Base-by-base conservation (phyloP, 23 tunicate species). In the Styela clava region DNA sequence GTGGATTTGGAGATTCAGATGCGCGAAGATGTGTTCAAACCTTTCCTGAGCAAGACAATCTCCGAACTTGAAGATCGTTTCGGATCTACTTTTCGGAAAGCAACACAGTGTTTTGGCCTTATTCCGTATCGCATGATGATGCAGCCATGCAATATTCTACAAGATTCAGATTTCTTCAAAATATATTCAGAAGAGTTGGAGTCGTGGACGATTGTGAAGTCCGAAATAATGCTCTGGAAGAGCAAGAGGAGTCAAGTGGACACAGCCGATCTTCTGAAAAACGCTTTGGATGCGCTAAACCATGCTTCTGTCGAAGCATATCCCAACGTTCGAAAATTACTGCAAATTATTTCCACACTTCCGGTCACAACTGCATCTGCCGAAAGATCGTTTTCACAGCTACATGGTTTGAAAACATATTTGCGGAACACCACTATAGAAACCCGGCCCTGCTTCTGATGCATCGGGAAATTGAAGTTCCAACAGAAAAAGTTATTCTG, bases 361-460 rank as follows among this genome's bases (percentile, higher is more conserved):
- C n/a, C n/a, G n/a, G n/a, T n/a, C n/a, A n/a, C n/a, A n/a, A n/a
- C n/a, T n/a, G n/a, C n/a, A n/a, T n/a, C n/a, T n/a, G n/a, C n/a
- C n/a, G 63, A 56, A 56, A 56, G 63, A 56, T 56, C 63, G 63
- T 56, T 56, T 56, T 56, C 63, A 56, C 63, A 56, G 63, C 63
- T 56, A 56, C 63, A 20, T 56, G 63, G 63, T 56, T 56, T 56
- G 63, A 56, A 56, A n/a, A n/a, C n/a, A n/a, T n/a, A n/a, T n/a
- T n/a, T n/a, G n/a, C n/a, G n/a, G n/a, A n/a, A n/a, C n/a, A n/a
- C n/a, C n/a, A n/a, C n/a, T n/a, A n/a, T n/a, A n/a, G n/a, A n/a
- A n/a, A n/a, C n/a, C n/a, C n/a, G n/a, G n/a, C n/a, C n/a, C n/a
- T n/a, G n/a, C n/a, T n/a, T n/a, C n/a, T n/a, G n/a, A n/a, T n/a